Evolutionary conservation across 2,113 vertebrate genomes (phyloP).

Genomic region (Panurus biarmicus): DNA sequence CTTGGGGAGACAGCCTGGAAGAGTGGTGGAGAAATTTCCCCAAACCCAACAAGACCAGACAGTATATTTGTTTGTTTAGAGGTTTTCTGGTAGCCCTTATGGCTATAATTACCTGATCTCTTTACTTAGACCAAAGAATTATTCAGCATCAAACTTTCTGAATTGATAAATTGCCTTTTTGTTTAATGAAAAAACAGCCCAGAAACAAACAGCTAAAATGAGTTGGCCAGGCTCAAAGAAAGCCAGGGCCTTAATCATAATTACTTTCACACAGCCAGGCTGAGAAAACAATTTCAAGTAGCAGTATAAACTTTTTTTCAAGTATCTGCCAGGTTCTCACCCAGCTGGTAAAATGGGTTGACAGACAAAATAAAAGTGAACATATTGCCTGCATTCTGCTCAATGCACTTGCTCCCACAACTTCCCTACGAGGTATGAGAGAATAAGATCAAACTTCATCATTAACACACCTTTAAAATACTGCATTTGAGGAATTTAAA

Average conservation of each 20-base stretch:
- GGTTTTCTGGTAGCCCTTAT: constrained; percentile 17
- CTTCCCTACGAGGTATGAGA: not conserved
- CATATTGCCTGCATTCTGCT: constrained; percentile 11
- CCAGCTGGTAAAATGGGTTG: not conserved
- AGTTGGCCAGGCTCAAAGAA: not conserved
- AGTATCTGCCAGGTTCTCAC: constrained; percentile 1
- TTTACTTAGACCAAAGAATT: constrained; percentile 2
- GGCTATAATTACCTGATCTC: constrained; percentile 17
- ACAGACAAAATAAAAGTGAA: constrained; percentile 4
- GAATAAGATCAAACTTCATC: not conserved
- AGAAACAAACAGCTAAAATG: constrained; percentile 6
- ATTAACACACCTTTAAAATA: not conserved
- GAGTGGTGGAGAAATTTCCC: not conserved
- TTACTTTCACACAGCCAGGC: constrained; percentile 29
- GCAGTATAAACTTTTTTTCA: not conserved
- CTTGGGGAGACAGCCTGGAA: not conserved
- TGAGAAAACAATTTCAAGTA: constrained; percentile 13
- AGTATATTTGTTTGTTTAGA: constrained; percentile 20
- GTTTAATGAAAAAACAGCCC: not conserved
- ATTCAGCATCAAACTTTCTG: not conserved
- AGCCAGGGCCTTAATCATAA: not conserved
- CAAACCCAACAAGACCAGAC: not conserved
- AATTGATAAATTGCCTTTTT: constrained; percentile 23
- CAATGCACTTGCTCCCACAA: not conserved
- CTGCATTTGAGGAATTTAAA: not conserved